Conservation (phyloP, 2,888 invertebrate genomes). For the Eugnorisma glareosa region DNA sequence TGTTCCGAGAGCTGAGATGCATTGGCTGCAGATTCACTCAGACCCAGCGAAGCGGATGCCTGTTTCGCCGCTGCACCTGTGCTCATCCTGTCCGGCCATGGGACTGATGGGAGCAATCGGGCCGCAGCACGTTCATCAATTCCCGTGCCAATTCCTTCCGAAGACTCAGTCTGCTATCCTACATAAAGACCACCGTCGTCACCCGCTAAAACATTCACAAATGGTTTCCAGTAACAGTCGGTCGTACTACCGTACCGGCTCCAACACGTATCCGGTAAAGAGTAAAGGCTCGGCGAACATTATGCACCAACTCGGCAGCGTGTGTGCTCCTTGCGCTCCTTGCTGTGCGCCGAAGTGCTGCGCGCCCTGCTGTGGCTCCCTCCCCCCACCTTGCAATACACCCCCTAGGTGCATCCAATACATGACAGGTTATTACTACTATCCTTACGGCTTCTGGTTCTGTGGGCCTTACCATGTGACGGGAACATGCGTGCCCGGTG, state of each 20-base stretch:
- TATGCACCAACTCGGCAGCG: slow-evolving; percentile 42
- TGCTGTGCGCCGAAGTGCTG: slow-evolving; percentile 9
- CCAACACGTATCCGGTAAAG: not conserved
- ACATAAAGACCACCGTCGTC: slow-evolving; percentile 27
- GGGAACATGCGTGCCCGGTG: slow-evolving; percentile 58
- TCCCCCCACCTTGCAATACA: slow-evolving; percentile 66
- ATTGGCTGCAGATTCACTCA: slow-evolving; percentile 50
- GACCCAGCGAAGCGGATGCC: slow-evolving; percentile 47
- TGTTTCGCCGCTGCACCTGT: slow-evolving; percentile 58
- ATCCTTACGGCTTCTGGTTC: slow-evolving; percentile 74
- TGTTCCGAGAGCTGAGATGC: slow-evolving; percentile 64
- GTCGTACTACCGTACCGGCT: slow-evolving; percentile 27
- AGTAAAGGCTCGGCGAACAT: slow-evolving; percentile 18
- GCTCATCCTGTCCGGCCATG: slow-evolving; percentile 71
- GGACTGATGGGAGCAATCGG: slow-evolving; percentile 42
- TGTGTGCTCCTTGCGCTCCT: slow-evolving; percentile 35
- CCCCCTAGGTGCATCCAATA: slow-evolving; percentile 68
- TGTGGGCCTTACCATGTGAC: slow-evolving; percentile 73
- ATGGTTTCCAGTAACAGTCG: slow-evolving; percentile 24
- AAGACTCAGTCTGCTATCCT: slow-evolving; percentile 65
- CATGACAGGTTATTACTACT: slow-evolving; percentile 72
- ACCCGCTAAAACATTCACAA: not conserved
- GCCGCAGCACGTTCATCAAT: slow-evolving; percentile 3
- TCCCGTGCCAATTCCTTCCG: slow-evolving; percentile 48
- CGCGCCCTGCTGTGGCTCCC: slow-evolving; percentile 49